phyloP scores from a whole-genome alignment of 2,797 vertebrate species.

The Clarias laeviceps region DNA sequence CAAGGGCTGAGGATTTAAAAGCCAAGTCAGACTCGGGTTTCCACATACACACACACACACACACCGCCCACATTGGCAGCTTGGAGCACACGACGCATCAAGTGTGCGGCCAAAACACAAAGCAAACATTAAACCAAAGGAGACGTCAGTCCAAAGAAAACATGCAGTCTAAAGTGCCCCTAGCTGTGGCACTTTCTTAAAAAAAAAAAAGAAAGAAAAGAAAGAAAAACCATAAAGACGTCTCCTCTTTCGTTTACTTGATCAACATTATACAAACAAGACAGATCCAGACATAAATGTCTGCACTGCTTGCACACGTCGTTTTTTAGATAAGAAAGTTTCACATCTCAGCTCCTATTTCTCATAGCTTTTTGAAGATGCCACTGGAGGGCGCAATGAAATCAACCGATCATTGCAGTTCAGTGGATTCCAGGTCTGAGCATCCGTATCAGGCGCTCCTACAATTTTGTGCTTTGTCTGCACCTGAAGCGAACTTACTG shows the following conservation, averaged over 20 bases:
- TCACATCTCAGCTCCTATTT: background rate
- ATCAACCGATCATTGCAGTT: slow-evolving; percentile 25
- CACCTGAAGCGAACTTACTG: background rate
- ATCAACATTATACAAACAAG: slow-evolving; percentile 11
- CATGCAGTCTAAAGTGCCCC: slow-evolving; percentile 35
- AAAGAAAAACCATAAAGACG: background rate
- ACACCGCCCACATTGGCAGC: slow-evolving; percentile 62
- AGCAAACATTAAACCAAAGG: slow-evolving; percentile 70
- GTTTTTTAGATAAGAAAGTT: background rate
- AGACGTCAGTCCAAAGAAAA: slow-evolving; percentile 54
- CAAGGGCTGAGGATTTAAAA: slow-evolving; percentile 73
- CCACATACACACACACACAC: slow-evolving; percentile 34
- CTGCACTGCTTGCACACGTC: slow-evolving; percentile 2
- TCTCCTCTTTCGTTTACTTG: slow-evolving; percentile 13
- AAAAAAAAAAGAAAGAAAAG: background rate
- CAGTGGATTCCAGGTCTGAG: background rate
- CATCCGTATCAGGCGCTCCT: background rate
- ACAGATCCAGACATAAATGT: background rate
- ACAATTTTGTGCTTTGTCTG: background rate
- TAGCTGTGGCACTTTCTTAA: slow-evolving; percentile 18
- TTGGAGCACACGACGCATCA: slow-evolving; percentile 53
- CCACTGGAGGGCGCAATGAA: slow-evolving; percentile 60
- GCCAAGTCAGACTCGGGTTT: slow-evolving; percentile 68
- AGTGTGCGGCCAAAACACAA: slow-evolving; percentile 60
- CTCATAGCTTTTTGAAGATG: background rate